phyloP scores from a whole-genome alignment of 2,797 vertebrate genomes.

The Gymnodraco acuticeps region DNA sequence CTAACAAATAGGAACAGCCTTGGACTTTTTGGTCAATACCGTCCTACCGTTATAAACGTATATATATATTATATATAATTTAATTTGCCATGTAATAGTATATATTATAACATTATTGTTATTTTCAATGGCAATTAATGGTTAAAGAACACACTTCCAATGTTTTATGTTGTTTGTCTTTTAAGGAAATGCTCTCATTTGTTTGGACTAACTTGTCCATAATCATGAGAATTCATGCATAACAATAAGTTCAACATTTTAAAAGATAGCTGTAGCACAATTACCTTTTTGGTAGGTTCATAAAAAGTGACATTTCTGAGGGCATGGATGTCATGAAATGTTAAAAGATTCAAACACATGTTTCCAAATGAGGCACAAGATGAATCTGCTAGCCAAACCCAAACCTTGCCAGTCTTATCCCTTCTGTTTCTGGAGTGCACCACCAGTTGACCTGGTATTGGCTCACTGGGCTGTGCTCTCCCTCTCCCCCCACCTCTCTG shows the following conservation, averaged over 20 bases:
- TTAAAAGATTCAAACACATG: too few species aligned
- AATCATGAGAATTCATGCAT: background rate
- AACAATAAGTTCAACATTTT: background rate
- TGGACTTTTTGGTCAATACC: too few species aligned
- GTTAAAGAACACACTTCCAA: background rate
- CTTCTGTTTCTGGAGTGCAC: background rate
- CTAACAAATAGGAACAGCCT: background rate
- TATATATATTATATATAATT: too few species aligned
- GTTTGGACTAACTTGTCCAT: background rate
- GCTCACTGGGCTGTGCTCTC: background rate
- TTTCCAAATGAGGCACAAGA: background rate
- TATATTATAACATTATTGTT: too few species aligned
- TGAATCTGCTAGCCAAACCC: background rate
- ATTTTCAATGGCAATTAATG: too few species aligned
- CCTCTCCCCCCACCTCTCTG: background rate
- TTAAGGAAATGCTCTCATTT: background rate
- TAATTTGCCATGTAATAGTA: too few species aligned
- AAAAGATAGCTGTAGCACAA: background rate
- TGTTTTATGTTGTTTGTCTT: background rate
- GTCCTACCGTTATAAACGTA: too few species aligned
- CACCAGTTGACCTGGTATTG: background rate
- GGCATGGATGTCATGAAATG: too few species aligned
- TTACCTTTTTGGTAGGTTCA: background rate
- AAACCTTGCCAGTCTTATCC: background rate
- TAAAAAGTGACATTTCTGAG: background rate